Evolutionary conservation across 2,888 invertebrate genomes (phyloP).

Genomic region (Andrena camellia): DNA sequence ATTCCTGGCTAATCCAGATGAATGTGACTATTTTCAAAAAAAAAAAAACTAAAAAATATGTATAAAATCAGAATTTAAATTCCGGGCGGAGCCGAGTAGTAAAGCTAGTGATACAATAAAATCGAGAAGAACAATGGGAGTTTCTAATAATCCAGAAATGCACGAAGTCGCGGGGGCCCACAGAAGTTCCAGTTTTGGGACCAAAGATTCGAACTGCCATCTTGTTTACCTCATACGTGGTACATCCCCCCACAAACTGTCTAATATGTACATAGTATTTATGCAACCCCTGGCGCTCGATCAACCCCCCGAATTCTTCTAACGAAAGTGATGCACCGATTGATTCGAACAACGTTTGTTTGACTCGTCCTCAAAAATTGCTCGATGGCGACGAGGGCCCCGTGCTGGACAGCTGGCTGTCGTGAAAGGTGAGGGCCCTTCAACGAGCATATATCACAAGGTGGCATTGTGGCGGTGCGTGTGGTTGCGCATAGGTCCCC

Average conservation of each 20-base stretch:
- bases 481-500: slow-evolving; percentile 57
- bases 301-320: slow-evolving; percentile 1
- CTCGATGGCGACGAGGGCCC: slow-evolving; percentile 36
- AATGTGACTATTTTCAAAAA: too few species aligned
- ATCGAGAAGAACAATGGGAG: too few species aligned
- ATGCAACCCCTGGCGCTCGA: neutral
- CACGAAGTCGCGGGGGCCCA: too few species aligned
- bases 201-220: neutral
- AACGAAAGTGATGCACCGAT: slow-evolving; percentile 1
- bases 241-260: neutral
- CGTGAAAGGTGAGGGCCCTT: slow-evolving; percentile 43
- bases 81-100: too few species aligned
- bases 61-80: too few species aligned
- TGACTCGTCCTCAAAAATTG: slow-evolving; percentile 41
- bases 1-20: too few species aligned
- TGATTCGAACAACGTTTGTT: slow-evolving; percentile 11
- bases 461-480: slow-evolving; percentile 68
- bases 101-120: too few species aligned
- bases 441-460: slow-evolving; percentile 72
- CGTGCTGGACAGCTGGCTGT: slow-evolving; percentile 59
- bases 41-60: too few species aligned
- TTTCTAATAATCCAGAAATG: too few species aligned
- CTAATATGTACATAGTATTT: slow-evolving; percentile 7
- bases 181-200: too few species aligned
- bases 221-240: neutral